Evolutionary conservation across 2,113 vertebrate genomes (phyloP), one percentile per base, ranked within the genome.

Genomic region (Carassius auratus): DNA sequence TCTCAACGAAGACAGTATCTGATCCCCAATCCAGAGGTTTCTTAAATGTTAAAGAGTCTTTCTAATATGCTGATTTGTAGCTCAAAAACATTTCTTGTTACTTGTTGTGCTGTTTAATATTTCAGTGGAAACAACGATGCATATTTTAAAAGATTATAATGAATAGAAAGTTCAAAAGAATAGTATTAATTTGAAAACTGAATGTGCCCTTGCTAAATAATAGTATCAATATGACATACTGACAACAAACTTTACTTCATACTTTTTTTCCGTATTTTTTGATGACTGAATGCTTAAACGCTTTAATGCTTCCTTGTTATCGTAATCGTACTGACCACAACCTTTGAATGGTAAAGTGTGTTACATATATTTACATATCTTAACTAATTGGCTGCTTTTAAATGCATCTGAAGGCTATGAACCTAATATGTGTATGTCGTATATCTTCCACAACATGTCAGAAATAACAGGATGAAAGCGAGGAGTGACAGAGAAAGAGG

Each of bases 381-480:
- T 52, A 15, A 52, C 3, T 52, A 52, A 52, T 52, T 15, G 42
- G 38, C 10, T 12, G 10, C 2, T 48, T 10, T 48, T 48, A 12
- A 12, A 48, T 10, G 9, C 30, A 59, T 23, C 33, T 74, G 14
- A 38, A 81, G 19, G 50, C 8, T 57, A 10, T 33, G 15, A 38
- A 4, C 33, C 12, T 78, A 4, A 17, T 61, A 61, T 23, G 12
- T 23, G 7, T 38, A 59, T 9, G 17, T 12, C 5, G 12, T 42
- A 17, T 62, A 61, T 38, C 21, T 23, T 85, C 57, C 45, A 75
- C 33, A 85, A 42, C 52, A 76, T 36, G 13, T n/a, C 57, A 55
- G 10, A 55, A 84, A 79, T 69, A 61, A 87, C 84, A 84, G 88
- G 89, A 90, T 91, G 93, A 93, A 92, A 93, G 78, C 36, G 36